Evolutionary conservation across 2,797 vertebrate genomes (phyloP).

Genomic region (Malurus splendens): DNA sequence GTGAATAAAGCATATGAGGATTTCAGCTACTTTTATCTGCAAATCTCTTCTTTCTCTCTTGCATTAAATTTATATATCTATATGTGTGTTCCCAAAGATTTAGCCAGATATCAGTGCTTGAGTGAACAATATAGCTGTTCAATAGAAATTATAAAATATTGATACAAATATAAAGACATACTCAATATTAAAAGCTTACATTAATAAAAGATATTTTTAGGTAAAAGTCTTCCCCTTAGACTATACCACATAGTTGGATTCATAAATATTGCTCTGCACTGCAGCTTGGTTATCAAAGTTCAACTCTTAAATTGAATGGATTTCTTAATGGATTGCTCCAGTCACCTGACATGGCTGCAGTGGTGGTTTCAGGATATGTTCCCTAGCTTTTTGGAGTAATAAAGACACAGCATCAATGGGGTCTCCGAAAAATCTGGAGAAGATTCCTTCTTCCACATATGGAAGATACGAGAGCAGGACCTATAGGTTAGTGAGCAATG

Average conservation of each 20-base stretch:
- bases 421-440: slow-evolving; percentile 98
- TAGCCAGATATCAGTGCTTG: slow-evolving; percentile 93
- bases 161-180: slow-evolving; percentile 82
- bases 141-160: slow-evolving; percentile 80
- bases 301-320: slow-evolving; percentile 66
- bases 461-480: slow-evolving; percentile 91
- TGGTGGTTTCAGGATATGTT: slow-evolving; percentile 71
- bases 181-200: slow-evolving; percentile 85
- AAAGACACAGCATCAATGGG: slow-evolving; percentile 75
- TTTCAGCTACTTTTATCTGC: slow-evolving; percentile 39
- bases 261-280: slow-evolving; percentile 79
- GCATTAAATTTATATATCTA: slow-evolving; percentile 41
- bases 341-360: slow-evolving; percentile 74
- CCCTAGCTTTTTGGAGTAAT: slow-evolving; percentile 67
- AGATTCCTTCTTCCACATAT: slow-evolving; percentile 99
- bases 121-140: slow-evolving; percentile 85
- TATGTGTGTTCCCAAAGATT: slow-evolving; percentile 56
- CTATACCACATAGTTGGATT: slow-evolving; percentile 82
- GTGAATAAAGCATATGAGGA: slow-evolving; percentile 14
- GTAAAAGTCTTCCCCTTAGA: slow-evolving; percentile 94
- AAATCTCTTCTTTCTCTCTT: slow-evolving; percentile 20
- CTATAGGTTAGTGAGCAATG: slow-evolving; percentile 66
- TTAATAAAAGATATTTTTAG: slow-evolving; percentile 94
- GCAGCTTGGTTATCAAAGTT: slow-evolving; percentile 77
- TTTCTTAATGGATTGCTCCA: slow-evolving; percentile 62